These are phyloP conservation scores for Peromyscus maniculatus DNA, from an alignment of 2,113 vertebrate species.

Conservation along the genomic window DNA sequence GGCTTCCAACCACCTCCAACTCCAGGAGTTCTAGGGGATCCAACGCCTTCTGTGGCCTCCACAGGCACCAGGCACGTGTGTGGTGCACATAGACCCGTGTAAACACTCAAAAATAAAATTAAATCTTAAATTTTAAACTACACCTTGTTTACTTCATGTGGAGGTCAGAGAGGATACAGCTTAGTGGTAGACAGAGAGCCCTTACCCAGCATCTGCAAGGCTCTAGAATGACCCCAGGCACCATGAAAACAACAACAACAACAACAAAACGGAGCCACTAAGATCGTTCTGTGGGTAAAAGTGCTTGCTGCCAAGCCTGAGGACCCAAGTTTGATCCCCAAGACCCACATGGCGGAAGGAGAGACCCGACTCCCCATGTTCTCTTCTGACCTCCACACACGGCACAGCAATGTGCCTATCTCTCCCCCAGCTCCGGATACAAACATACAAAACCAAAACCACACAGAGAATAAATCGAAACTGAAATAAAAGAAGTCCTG, in stretches of 20 bases:
- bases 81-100: not conserved
- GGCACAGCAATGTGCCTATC: not conserved
- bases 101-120: not conserved
- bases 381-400: not conserved
- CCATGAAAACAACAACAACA: not conserved
- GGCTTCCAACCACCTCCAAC: not conserved
- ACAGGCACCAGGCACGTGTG: not conserved
- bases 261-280: not conserved
- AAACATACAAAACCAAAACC: not conserved
- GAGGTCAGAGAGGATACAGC: not conserved
- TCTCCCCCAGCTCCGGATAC: not conserved
- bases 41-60: not conserved
- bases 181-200: not conserved
- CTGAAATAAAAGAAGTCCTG: not conserved
- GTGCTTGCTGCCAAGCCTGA: not conserved
- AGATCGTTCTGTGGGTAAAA: not conserved
- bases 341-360: not conserved
- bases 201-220: not conserved
- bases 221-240: not conserved
- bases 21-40: not conserved
- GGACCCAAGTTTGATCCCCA: not conserved
- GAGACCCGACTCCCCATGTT: too few species aligned
- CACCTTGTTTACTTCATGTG: too few species aligned
- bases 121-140: too few species aligned
- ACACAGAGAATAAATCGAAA: not conserved